Evolutionary conservation across 2,113 vertebrate species (phyloP), one percentile per base, ranked within the genome.

Genomic region (Noturus placidus): DNA sequence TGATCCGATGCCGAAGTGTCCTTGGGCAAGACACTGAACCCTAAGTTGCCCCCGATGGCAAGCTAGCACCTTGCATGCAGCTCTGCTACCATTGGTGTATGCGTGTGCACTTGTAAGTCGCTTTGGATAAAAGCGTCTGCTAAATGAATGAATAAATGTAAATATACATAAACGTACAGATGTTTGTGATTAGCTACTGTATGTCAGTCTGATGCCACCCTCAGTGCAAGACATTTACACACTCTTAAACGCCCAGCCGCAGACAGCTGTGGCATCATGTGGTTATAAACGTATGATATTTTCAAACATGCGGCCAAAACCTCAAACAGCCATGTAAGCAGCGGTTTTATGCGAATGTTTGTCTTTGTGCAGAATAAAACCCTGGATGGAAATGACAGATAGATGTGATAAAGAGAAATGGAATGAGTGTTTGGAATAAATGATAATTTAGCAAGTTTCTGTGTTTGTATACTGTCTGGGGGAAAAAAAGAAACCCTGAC

Each of bases 401-500:
- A 79, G 17, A 54, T 30, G 25, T n/a, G 46, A 77, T n/a, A 52
- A 77, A 77, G 74, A 77, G 74, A 76, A 76, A 46, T 76, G 19
- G 72, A 46, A 74, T 0, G 9, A 50, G 72, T 27, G 74, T 30
- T 78, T 19, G 52, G 7, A 80, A 80, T 57, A 35, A 57, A 56
- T 19, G n/a, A 50, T 19, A 33, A 9, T 4, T 6, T 57, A 57
- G 27, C 15, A 56, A 54, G 19, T 57, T 80, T 80, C 78, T 80
- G 8, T 22, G n/a, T 15, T 30, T 79, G 77, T 56, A 8, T 7
- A 19, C 17, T 59, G 78, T 52, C 25, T 65, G 25, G 50, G 8
- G 20, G 35, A 56, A 79, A 61, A 46, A 65, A 82, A 59, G n/a
- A 83, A 67, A 52, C 15, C 22, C 82, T 83, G 82, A 84, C 15